phyloP scores from a whole-genome alignment of 2,113 vertebrate genomes.

The Copsychus sechellarum region DNA sequence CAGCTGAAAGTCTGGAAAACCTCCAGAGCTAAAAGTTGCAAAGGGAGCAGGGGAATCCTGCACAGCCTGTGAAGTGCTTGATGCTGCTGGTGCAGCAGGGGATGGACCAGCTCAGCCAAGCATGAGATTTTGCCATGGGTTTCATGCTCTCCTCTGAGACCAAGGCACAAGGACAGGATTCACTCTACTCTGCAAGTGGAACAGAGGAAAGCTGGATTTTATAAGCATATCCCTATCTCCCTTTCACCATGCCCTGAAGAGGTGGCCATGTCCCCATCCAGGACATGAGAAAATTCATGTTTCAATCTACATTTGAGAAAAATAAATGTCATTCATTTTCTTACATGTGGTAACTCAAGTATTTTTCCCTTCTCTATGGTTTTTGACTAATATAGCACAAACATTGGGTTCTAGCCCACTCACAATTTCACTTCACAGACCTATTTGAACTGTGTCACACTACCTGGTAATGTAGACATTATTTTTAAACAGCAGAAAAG shows the following conservation, averaged over 20 bases:
- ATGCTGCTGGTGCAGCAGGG: not conserved
- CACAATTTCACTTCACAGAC: not conserved
- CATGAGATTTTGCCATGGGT: not conserved
- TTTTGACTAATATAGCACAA: not conserved
- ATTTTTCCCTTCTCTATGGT: not conserved
- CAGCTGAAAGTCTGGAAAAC: not conserved
- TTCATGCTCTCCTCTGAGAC: not conserved
- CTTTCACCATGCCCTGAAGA: not conserved
- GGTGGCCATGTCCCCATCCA: not conserved
- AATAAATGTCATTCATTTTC: not conserved
- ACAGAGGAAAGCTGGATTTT: not conserved
- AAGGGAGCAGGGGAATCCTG: not conserved
- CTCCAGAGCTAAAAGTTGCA: not conserved
- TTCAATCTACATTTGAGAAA: not conserved
- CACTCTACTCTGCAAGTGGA: not conserved
- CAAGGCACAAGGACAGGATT: not conserved
- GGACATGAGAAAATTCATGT: not conserved
- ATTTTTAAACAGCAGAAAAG: not conserved
- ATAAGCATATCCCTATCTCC: no score
- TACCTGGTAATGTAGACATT: not conserved
- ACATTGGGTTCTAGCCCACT: fast-evolving
- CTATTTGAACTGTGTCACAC: not conserved
- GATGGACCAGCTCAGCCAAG: not conserved
- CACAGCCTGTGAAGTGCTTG: not conserved
- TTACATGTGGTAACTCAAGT: not conserved